Evolutionary conservation across 2,888 invertebrate genomes (phyloP), one percentile per base, ranked within the genome.

Genomic region (Pocota personata): DNA sequence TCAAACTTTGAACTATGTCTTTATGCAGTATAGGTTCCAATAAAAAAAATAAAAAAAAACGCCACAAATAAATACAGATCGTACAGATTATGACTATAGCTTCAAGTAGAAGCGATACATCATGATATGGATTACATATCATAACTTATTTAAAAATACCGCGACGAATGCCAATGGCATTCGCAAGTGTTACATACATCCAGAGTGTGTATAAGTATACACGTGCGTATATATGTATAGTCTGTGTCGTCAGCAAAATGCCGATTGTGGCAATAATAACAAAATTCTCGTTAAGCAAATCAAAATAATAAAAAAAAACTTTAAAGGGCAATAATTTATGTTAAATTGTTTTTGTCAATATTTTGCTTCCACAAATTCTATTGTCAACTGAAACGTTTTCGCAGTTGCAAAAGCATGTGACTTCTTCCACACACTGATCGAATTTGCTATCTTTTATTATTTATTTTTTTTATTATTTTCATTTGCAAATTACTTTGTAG

Each of bases 401-500:
- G 12, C 32, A 21, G 27, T 67, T 76, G 46, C 40, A 16, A 57
- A 48, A 62, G 55, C 67, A 76, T 82, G 82, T 76, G 69, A 76
- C 46, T 69, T 69, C 46, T 69, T 69, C 30, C 19, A 46, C 62
- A 46, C 40, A 32, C 21, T 73, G n/a, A 21, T 10, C 21, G 30
- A 37, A 14, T 66, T 30, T 27, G 43, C 24, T 79, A 32, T 37
- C 64, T 35, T 55, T n/a, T n/a, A n/a, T n/a, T n/a, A n/a, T n/a
- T n/a, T 16, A 1, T 12, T 60, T 24, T 50, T 12, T 46, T 30
- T 46, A 21, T 40, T 57, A 16, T 60, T 60, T 37, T 27, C n/a
- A 19, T 73, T 50, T 27, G 50, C 48, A 5, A 62, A 52, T 24
- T 35, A 37, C 35, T 60, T 50, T 62, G 72, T 50, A 19, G 37